A percentile compares a stretch with the other conserved stretches of the same genome.
Evolutionary conservation across 2,888 invertebrate genomes (phyloP).

Genomic region (Amphipoea lucens): DNA sequence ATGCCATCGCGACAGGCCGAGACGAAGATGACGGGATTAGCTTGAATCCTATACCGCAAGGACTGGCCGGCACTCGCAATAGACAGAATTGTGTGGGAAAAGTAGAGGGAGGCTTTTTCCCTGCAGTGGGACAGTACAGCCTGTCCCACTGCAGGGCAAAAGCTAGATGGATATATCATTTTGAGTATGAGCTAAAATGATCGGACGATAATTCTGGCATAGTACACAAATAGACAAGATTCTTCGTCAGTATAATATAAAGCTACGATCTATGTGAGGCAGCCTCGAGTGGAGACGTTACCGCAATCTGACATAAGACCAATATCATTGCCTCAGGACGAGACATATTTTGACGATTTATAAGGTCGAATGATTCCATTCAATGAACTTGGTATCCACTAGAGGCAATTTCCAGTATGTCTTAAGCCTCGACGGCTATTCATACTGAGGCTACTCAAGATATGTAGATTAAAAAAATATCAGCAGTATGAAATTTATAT

Average conservation of each 20-base stretch:
- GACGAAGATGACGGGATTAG: background rate
- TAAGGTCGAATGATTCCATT: background rate
- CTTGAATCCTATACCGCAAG: background rate
- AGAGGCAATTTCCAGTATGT: background rate
- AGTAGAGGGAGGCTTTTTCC: background rate
- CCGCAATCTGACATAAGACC: background rate
- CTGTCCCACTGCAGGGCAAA: background rate
- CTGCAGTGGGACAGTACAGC: background rate
- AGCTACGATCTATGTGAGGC: background rate
- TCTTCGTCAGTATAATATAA: background rate
- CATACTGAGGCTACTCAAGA: too few species aligned
- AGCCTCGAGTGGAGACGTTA: background rate
- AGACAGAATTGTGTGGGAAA: background rate
- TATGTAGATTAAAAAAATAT: background rate
- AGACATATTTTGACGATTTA: background rate
- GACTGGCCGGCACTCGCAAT: background rate
- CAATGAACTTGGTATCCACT: background rate
- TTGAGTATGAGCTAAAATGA: background rate
- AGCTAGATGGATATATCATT: conserved; percentile 8
- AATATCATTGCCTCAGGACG: background rate
- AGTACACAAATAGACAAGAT: background rate
- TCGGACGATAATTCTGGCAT: background rate
- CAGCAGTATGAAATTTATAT: background rate
- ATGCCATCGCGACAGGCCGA: background rate
- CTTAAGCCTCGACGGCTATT: background rate